Evolutionary conservation across 2,888 invertebrate genomes (phyloP).

Genomic region (Cistogaster globosa): DNA sequence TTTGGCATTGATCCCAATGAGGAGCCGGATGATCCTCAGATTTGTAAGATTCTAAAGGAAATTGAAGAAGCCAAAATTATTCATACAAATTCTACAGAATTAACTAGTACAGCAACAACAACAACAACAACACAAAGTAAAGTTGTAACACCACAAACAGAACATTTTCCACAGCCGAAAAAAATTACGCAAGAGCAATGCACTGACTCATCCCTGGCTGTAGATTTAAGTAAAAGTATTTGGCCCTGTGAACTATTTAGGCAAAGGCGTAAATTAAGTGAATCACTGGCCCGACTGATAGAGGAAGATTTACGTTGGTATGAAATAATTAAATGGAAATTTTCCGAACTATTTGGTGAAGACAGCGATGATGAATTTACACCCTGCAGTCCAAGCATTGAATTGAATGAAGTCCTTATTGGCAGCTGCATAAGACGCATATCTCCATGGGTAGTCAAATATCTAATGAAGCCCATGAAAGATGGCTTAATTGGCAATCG

Average conservation of each 20-base stretch:
- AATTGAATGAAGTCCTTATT: slow-evolving; percentile 78
- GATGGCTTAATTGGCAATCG: slow-evolving; percentile 80
- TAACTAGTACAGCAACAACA: not conserved
- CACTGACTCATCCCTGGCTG: not conserved
- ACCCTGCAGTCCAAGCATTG: slow-evolving; percentile 79
- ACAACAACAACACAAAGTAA: not conserved
- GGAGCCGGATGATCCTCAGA: slow-evolving; percentile 75
- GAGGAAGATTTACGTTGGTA: slow-evolving; percentile 80
- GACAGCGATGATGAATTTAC: slow-evolving; percentile 81
- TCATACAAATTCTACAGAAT: slow-evolving; percentile 20
- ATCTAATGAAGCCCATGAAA: slow-evolving; percentile 80
- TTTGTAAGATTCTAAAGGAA: slow-evolving; percentile 76
- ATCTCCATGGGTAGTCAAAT: slow-evolving; percentile 80
- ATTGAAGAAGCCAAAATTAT: slow-evolving; percentile 74
- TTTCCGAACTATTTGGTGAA: slow-evolving; percentile 79
- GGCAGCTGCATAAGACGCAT: slow-evolving; percentile 80
- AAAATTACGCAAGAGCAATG: not conserved
- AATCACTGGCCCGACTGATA: slow-evolving; percentile 75
- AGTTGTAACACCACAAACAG: not conserved
- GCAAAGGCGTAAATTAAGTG: slow-evolving; percentile 76
- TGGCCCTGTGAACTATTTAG: slow-evolving; percentile 81
- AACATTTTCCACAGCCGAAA: not conserved
- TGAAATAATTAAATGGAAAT: slow-evolving; percentile 76
- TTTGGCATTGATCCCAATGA: slow-evolving; percentile 78
- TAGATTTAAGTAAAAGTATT: slow-evolving; percentile 77